A percentile compares a stretch with the other conserved stretches of the same genome.
These are phyloP conservation scores for Lycodopsis pacificus DNA, from an alignment of 2,797 vertebrate genomes.

Conservation along the genomic window DNA sequence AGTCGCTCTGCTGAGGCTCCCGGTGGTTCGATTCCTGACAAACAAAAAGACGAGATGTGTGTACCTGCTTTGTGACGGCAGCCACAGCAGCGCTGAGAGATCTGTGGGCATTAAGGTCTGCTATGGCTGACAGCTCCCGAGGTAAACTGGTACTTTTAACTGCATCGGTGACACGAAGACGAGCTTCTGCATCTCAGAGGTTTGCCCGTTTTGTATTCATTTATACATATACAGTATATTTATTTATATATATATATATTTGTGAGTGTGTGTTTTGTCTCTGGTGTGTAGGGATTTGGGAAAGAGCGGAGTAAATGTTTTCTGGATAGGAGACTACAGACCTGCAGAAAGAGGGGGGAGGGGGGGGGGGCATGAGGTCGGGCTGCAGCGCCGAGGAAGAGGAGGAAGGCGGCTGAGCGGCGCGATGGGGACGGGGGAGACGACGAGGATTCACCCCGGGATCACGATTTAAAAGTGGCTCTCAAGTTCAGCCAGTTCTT, in stretches of 20 bases:
- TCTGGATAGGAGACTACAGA: constrained; percentile 72
- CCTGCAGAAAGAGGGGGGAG: constrained; percentile 52
- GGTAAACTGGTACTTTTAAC: constrained; percentile 78
- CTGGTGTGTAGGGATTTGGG: constrained; percentile 75
- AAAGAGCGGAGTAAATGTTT: constrained; percentile 64
- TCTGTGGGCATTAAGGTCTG: constrained; percentile 66
- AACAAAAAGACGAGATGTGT: constrained; percentile 36
- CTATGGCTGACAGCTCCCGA: constrained; percentile 82
- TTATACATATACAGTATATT: constrained; percentile 69
- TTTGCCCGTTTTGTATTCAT: constrained; percentile 67
- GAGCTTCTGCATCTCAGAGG: constrained; percentile 69
- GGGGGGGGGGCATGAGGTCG: constrained; percentile 33
- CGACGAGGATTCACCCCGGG: constrained; percentile 16
- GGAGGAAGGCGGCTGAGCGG: constrained; percentile 34
- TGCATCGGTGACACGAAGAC: constrained; percentile 71
- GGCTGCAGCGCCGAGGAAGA: constrained; percentile 23
- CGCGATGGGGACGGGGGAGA: constrained; percentile 7
- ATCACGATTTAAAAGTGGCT: constrained; percentile 12
- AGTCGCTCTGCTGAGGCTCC: constrained; percentile 64
- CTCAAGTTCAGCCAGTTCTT: constrained; percentile 56
- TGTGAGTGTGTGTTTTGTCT: constrained; percentile 67
- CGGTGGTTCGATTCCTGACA: constrained; percentile 67
- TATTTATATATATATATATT: constrained; percentile 35
- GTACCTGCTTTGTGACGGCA: constrained; percentile 67
- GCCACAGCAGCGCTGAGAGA: constrained; percentile 48